A percentile compares a stretch with the other conserved stretches of the same genome.
Evolutionary conservation across 2,113 vertebrate species (phyloP).

Genomic region (Motacilla tschutschensis): DNA sequence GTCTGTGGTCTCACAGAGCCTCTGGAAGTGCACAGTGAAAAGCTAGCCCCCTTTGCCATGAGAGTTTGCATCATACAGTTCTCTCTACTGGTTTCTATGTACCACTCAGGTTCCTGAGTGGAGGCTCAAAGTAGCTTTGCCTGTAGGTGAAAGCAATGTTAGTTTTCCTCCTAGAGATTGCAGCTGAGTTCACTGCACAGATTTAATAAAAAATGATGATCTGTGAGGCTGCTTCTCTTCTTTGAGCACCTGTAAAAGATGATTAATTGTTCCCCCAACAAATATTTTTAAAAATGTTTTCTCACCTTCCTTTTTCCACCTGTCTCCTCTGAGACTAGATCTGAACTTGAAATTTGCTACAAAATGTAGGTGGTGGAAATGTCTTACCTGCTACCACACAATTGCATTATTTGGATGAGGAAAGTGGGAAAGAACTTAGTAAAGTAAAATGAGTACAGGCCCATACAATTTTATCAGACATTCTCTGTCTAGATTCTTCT

Average conservation of each 20-base stretch:
- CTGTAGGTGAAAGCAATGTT: background rate
- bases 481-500: background rate
- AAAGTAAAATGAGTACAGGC: background rate
- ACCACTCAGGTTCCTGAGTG: background rate
- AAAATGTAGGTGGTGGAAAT: background rate
- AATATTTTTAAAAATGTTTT: background rate
- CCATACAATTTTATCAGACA: background rate
- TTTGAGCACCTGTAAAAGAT: slow-evolving; percentile 6
- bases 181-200: background rate
- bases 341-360: background rate
- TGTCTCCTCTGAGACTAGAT: background rate
- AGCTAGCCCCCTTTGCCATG: background rate
- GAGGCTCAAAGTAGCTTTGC: background rate
- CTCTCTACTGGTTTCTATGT: background rate
- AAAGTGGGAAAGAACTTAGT: background rate
- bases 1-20: background rate
- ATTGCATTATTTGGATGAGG: background rate
- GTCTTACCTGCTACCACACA: background rate
- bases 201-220: slow-evolving; percentile 19
- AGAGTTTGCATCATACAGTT: background rate
- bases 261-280: background rate
- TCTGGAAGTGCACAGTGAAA: background rate
- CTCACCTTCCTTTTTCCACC: background rate
- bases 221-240: background rate
- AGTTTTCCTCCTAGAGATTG: background rate